Evolutionary conservation across 2,113 vertebrate genomes (phyloP).

Genomic region (Pandion haliaetus): DNA sequence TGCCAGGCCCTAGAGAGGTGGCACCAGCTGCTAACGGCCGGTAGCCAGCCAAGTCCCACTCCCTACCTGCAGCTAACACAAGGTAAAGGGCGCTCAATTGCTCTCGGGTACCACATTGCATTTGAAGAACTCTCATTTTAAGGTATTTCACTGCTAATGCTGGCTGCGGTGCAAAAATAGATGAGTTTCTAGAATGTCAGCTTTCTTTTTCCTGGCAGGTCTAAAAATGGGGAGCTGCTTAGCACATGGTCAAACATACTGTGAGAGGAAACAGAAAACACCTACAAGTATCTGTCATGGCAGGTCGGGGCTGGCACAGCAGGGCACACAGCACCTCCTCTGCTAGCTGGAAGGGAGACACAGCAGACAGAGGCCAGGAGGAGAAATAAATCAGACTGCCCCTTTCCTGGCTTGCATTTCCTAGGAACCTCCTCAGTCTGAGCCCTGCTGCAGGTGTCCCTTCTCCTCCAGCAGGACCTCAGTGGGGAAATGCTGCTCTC

Average conservation of each 20-base stretch:
- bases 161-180: not conserved
- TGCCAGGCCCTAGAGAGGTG: not conserved
- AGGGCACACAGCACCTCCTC: not conserved
- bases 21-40: accelerated
- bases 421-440: accelerated
- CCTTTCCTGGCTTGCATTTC: not conserved
- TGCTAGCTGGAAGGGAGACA: not conserved
- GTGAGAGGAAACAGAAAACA: not conserved
- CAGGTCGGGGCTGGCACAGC: not conserved
- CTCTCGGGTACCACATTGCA: accelerated
- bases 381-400: not conserved
- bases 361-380: accelerated
- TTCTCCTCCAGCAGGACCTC: not conserved
- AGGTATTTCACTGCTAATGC: not conserved
- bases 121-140: not conserved
- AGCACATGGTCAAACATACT: accelerated
- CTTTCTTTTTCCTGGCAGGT: not conserved
- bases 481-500: not conserved
- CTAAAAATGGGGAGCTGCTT: not conserved
- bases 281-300: not conserved
- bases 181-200: not conserved
- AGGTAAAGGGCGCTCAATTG: not conserved
- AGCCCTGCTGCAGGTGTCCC: not conserved
- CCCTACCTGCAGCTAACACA: accelerated
- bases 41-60: not conserved